phyloP scores from a whole-genome alignment of 1,140 invertebrate species.

The Microplitis mediator region DNA sequence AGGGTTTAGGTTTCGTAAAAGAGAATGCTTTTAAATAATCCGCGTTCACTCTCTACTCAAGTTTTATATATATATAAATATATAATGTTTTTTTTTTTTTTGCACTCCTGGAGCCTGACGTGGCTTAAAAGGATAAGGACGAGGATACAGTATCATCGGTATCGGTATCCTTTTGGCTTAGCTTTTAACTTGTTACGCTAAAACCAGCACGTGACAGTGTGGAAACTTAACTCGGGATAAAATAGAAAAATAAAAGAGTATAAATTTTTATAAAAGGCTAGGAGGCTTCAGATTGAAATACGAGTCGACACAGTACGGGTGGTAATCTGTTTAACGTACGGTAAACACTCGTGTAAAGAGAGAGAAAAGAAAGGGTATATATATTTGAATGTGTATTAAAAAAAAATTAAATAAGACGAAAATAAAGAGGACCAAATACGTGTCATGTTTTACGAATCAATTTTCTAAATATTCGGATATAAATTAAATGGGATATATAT shows the following conservation, averaged over 20 bases:
- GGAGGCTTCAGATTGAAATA: slow-evolving; percentile 1
- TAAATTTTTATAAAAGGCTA: slow-evolving; percentile 12
- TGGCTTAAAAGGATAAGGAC: neutral
- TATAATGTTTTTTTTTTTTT: neutral
- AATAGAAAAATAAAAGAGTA: slow-evolving; percentile 15
- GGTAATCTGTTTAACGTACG: slow-evolving; percentile 15
- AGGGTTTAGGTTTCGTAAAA: slow-evolving; percentile 9
- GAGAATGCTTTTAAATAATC: slow-evolving; percentile 48
- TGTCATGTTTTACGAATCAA: no score
- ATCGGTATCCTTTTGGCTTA: neutral
- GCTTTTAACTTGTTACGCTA: neutral
- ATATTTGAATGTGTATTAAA: no score
- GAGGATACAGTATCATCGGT: slow-evolving; percentile 38
- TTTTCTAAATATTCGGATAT: no score
- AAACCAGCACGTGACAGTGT: slow-evolving; percentile 7
- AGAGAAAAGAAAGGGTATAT: neutral
- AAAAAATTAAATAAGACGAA: neutral
- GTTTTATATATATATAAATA: no score
- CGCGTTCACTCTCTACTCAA: neutral
- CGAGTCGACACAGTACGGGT: slow-evolving; percentile 20
- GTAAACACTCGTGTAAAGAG: neutral
- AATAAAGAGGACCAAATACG: no score
- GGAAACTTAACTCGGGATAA: slow-evolving; percentile 1
- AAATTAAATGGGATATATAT: no score
- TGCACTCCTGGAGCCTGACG: neutral